phyloP scores from a whole-genome alignment of 2,888 invertebrate species.

The Dryobota labecula region DNA sequence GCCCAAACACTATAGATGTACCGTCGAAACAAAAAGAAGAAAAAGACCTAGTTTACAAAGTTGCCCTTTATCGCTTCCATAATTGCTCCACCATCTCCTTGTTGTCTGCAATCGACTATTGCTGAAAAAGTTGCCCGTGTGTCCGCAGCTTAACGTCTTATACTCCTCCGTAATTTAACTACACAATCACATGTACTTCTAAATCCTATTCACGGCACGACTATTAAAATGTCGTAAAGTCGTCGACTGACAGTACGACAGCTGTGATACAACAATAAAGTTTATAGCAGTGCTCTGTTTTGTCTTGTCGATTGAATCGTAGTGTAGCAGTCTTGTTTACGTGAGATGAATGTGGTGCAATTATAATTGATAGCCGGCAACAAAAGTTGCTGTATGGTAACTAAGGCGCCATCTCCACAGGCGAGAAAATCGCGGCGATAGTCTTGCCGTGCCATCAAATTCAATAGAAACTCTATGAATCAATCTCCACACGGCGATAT shows the following conservation, averaged over 20 bases:
- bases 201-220: constrained; percentile 48
- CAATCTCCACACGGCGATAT: too few relatives aligned
- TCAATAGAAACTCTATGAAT: too few relatives aligned
- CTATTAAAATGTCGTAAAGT: constrained; percentile 55
- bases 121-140: background rate
- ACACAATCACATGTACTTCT: constrained; percentile 42
- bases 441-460: too few relatives aligned
- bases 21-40: too few relatives aligned
- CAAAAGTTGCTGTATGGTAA: background rate
- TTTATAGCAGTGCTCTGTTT: constrained; percentile 51
- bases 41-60: background rate
- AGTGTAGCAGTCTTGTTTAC: constrained; percentile 13
- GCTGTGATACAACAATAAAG: constrained; percentile 58
- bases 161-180: constrained; percentile 33
- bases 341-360: constrained; percentile 2
- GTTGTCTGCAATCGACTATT: background rate
- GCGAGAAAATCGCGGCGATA: too few relatives aligned
- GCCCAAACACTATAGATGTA: too few relatives aligned
- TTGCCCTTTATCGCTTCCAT: background rate
- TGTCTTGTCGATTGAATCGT: constrained; percentile 29
- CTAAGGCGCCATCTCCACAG: too few relatives aligned
- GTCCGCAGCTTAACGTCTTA: background rate
- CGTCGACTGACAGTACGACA: constrained; percentile 50
- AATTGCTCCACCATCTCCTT: background rate
- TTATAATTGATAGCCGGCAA: constrained; percentile 9